Evolutionary conservation across 2,113 vertebrate genomes (phyloP), one percentile per base, ranked within the genome.

Genomic region (Podarcis muralis): DNA sequence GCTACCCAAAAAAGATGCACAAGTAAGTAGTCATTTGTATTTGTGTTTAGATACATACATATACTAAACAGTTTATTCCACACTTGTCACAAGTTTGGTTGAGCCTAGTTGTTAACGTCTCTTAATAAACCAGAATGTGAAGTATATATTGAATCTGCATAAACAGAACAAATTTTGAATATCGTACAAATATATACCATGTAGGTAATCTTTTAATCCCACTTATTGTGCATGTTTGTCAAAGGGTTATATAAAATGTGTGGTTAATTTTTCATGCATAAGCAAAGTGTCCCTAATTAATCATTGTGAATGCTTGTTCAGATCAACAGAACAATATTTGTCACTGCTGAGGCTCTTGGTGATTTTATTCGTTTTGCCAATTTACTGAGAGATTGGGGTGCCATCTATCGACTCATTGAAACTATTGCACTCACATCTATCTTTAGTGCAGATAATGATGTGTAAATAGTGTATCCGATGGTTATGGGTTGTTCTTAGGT

Each of bases 361-460:
- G 89, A 79, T 92, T 95, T 93, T 92, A 85, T 89, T 91, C 92
- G 53, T 91, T 91, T 86, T 84, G n/a, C 78, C 85, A 81, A 92
- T 91, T 97, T 96, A 87, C 94, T 91, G 96, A 94, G 97, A 96
- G 92, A 93, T 74, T 95, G 96, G 95, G 95, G 96, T 97, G 97
- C 97, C 97, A 98, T 97, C 97, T 98, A 97, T 97, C 97, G 97
- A 96, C 95, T 95, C 76, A 32, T 23, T 59, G 82, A 53, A 90
- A 95, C 83, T 93, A 90, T 93, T 95, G 92, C 96, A 97, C 18
- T 18, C 88, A 80, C 66, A 57, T 43, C 12, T 83, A 7, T 84
- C 62, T 12, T 87, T 79, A 37, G 4, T 88, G n/a, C 32, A 71
- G 93, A 92, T 95, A 96, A 81, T 94, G 94, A 94, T 93, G 93